Percentiles rank a stretch among this genome's conserved stretches.
phyloP scores from a whole-genome alignment of 64 coral and sea anemone genomes.

The Catalaphyllia jardinei region DNA sequence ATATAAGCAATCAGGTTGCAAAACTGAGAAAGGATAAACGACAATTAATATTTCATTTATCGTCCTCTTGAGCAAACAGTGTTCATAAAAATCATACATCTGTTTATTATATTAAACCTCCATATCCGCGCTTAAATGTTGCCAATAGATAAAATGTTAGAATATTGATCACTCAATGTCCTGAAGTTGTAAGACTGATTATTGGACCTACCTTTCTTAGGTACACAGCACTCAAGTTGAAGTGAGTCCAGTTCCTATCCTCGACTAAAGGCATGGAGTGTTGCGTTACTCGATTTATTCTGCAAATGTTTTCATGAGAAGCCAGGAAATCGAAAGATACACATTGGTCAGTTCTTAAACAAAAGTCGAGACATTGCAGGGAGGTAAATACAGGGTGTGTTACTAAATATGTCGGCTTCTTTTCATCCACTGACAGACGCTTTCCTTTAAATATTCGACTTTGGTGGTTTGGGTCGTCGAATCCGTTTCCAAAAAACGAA shows the following conservation, averaged over 20 bases:
- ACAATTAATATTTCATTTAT: no score
- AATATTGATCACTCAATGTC: no score
- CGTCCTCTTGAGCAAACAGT: no score
- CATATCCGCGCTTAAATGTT: no score
- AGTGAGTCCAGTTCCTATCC: neutral
- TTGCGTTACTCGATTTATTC: neutral
- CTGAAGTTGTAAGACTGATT: neutral
- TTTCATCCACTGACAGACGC: neutral
- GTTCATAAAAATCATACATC: no score
- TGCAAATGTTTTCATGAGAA: neutral
- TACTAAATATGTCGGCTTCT: neutral
- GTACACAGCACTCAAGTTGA: neutral
- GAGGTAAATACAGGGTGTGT: neutral
- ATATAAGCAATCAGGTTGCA: no score
- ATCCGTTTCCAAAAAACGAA: neutral
- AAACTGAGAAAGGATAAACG: no score
- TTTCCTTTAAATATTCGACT: neutral
- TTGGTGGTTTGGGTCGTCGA: neutral
- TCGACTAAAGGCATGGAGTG: neutral
- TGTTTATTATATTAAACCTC: no score
- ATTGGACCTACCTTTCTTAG: neutral
- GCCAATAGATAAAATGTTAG: no score
- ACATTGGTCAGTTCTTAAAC: neutral
- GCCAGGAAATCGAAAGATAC: neutral
- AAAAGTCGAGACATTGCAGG: neutral